A percentile compares a stretch with the other conserved stretches of the same genome.
Conservation (phyloP, 53 echinoderm and acorn worm species). For the Astropecten irregularis region DNA sequence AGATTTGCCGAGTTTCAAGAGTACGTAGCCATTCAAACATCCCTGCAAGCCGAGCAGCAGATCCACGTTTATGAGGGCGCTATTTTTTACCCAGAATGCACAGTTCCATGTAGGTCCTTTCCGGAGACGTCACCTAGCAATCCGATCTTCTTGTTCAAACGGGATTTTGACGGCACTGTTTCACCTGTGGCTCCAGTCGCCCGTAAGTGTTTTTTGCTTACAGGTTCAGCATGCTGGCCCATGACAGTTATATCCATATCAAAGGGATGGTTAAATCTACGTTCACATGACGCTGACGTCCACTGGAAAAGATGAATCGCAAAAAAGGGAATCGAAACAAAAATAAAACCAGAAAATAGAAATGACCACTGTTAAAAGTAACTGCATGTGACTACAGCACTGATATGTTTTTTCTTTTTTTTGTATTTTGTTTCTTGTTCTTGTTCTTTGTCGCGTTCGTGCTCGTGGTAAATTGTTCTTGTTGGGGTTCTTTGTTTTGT, state of each 20-base stretch:
- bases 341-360: too few relatives aligned
- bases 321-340: too few relatives aligned
- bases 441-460: too few relatives aligned
- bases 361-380: too few relatives aligned
- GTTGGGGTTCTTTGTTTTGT: too few relatives aligned
- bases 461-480: too few relatives aligned
- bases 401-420: too few relatives aligned
- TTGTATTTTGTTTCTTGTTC: too few relatives aligned
- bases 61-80: slow-evolving; percentile 64
- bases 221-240: neutral
- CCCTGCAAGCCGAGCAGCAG: slow-evolving; percentile 65
- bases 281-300: too few relatives aligned
- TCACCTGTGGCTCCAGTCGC: slow-evolving; percentile 5
- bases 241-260: neutral
- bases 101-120: slow-evolving; percentile 52
- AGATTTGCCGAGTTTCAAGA: slow-evolving; percentile 74
- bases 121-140: slow-evolving; percentile 65
- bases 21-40: slow-evolving; percentile 67
- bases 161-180: slow-evolving; percentile 13
- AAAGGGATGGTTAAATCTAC: neutral
- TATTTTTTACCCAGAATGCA: slow-evolving; percentile 65
- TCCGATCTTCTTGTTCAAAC: slow-evolving; percentile 69
- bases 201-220: slow-evolving; percentile 70
- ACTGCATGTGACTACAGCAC: too few relatives aligned
- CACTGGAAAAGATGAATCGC: neutral